Conservation (phyloP, 2,113 vertebrate genomes). For the Trichomycterus rosablanca region DNA sequence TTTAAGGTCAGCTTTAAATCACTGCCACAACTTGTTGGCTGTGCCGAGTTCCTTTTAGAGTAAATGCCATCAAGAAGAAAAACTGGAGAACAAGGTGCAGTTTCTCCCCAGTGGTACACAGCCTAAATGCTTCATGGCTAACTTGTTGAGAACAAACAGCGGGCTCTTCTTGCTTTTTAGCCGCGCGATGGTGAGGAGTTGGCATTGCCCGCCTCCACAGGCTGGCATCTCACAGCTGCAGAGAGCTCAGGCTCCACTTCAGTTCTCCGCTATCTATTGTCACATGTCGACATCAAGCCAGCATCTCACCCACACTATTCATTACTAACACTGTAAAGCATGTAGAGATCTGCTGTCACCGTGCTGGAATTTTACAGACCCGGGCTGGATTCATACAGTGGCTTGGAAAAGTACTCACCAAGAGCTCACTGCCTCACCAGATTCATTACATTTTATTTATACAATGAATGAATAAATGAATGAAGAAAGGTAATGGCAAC, state of each 20-base stretch:
- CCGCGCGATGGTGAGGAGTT: slow-evolving; percentile 7
- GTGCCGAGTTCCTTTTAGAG: not conserved
- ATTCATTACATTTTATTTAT: too few relatives aligned
- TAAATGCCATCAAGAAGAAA: slow-evolving; percentile 3
- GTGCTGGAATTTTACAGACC: not conserved
- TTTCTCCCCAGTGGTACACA: not conserved
- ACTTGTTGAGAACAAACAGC: slow-evolving; percentile 7
- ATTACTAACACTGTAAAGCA: not conserved
- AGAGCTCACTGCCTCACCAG: too few relatives aligned
- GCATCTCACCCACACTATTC: not conserved
- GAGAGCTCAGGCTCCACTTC: slow-evolving; percentile 14
- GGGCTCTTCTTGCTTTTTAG: slow-evolving; percentile 22
- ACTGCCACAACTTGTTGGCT: not conserved
- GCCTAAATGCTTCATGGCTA: slow-evolving; percentile 14
- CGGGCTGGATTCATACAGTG: too few relatives aligned
- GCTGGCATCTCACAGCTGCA: slow-evolving; percentile 24
- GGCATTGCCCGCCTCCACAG: slow-evolving; percentile 7
- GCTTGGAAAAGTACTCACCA: too few relatives aligned
- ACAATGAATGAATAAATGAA: too few relatives aligned
- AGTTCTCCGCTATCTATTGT: slow-evolving; percentile 18
- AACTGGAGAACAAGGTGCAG: not conserved
- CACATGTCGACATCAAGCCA: slow-evolving; percentile 4
- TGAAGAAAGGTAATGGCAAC: too few relatives aligned
- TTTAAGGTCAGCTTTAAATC: not conserved
- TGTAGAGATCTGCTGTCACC: not conserved